phyloP scores from a whole-genome alignment of 2,888 invertebrate species.

The Parascotia fuliginaria region DNA sequence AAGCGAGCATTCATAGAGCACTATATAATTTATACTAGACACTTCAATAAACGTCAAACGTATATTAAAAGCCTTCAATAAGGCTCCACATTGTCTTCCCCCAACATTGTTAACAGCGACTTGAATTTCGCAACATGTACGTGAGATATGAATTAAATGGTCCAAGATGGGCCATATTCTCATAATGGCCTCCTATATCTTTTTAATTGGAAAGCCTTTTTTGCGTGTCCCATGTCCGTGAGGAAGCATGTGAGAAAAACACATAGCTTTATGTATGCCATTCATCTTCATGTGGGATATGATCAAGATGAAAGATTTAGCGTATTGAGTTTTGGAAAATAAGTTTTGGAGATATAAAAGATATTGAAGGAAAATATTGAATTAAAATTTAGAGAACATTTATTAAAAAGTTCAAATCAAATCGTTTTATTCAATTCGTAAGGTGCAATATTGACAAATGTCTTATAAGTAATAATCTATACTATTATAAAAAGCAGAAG shows the following conservation, averaged over 20 bases:
- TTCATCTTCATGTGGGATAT: slow-evolving; percentile 60
- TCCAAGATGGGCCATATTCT: slow-evolving; percentile 60
- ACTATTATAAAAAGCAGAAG: too few relatives aligned
- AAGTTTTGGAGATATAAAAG: too few relatives aligned
- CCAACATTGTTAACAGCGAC: slow-evolving; percentile 38
- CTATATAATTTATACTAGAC: slow-evolving; percentile 6
- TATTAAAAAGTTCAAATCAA: too few relatives aligned
- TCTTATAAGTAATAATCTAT: too few relatives aligned
- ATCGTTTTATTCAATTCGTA: too few relatives aligned
- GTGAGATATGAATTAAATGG: slow-evolving; percentile 81
- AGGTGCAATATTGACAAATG: too few relatives aligned
- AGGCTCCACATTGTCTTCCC: slow-evolving; percentile 17
- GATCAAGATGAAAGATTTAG: slow-evolving; percentile 29
- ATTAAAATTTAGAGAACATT: too few relatives aligned
- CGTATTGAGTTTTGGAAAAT: not conserved
- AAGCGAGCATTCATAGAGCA: not conserved
- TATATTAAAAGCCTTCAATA: slow-evolving; percentile 16
- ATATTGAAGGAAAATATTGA: too few relatives aligned
- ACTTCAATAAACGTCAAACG: slow-evolving; percentile 14
- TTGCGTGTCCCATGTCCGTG: slow-evolving; percentile 63
- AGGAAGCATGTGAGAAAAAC: slow-evolving; percentile 74
- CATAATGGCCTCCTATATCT: slow-evolving; percentile 74
- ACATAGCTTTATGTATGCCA: slow-evolving; percentile 70
- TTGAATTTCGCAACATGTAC: slow-evolving; percentile 60
- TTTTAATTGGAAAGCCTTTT: slow-evolving; percentile 78